These are phyloP conservation scores for Andricus curvator DNA, from an alignment of 2,888 invertebrate species.

Conservation along the genomic window DNA sequence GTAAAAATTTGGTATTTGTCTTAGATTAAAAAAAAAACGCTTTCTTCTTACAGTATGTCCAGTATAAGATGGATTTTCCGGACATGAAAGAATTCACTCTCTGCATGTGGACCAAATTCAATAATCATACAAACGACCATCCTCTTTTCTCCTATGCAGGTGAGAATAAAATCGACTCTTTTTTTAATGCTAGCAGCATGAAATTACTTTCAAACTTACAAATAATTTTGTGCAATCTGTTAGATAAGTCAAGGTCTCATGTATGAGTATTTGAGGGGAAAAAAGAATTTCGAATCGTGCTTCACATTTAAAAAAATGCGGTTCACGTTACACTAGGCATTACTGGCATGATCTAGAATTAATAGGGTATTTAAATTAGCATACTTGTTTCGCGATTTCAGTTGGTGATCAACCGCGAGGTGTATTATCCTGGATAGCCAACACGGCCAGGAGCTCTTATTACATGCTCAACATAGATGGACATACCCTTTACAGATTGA, in stretches of 20 bases:
- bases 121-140: slow-evolving; percentile 90
- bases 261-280: background rate
- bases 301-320: background rate
- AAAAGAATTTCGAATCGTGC: background rate
- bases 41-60: slow-evolving; percentile 83
- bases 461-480: slow-evolving; percentile 90
- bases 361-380: slow-evolving; percentile 28
- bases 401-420: slow-evolving; percentile 87
- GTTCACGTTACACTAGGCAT: background rate
- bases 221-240: background rate
- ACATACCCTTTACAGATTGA: slow-evolving; percentile 88
- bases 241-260: background rate
- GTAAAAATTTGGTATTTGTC: too few relatives aligned
- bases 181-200: background rate
- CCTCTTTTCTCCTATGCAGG: slow-evolving; percentile 91
- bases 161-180: slow-evolving; percentile 75
- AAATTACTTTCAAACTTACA: background rate
- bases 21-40: too few relatives aligned
- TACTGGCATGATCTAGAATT: slow-evolving; percentile 32
- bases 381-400: slow-evolving; percentile 73
- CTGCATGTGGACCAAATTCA: slow-evolving; percentile 90
- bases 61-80: slow-evolving; percentile 86
- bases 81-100: slow-evolving; percentile 91
- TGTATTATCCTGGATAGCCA: slow-evolving; percentile 89
- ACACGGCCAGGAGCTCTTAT: slow-evolving; percentile 89